Percentiles rank a stretch among this genome's conserved stretches.
Evolutionary conservation across 2,888 invertebrate genomes (phyloP).

Genomic region (Spodoptera exigua): DNA sequence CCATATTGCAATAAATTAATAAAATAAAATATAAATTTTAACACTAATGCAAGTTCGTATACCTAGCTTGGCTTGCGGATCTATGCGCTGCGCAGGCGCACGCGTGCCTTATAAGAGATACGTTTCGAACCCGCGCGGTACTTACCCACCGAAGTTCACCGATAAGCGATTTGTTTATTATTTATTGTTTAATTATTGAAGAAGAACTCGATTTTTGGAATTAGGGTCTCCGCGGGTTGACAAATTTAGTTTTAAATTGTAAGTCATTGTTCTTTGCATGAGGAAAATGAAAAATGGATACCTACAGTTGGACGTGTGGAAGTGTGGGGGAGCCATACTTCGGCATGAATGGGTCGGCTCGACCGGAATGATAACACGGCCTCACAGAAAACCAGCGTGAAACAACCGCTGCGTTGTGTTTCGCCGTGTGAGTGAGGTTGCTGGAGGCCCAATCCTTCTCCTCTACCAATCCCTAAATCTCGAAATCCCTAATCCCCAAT

Average conservation of each 20-base stretch:
- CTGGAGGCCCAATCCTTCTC: too few relatives aligned
- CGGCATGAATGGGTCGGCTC: too few relatives aligned
- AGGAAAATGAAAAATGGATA: conserved; percentile 27
- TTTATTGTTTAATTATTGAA: conserved; percentile 1
- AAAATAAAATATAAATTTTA: background rate
- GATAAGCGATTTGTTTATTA: conserved; percentile 33
- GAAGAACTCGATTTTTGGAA: conserved; percentile 24
- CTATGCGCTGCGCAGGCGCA: conserved; percentile 28
- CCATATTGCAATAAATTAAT: conserved; percentile 39
- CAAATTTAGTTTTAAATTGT: too few relatives aligned
- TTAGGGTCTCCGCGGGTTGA: conserved; percentile 26
- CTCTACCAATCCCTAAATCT: too few relatives aligned
- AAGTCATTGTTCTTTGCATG: background rate
- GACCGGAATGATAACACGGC: too few relatives aligned
- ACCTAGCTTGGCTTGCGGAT: conserved; percentile 15
- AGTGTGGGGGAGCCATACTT: too few relatives aligned
- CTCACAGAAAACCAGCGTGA: too few relatives aligned
- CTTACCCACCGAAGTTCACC: conserved; percentile 42
- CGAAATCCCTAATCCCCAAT: too few relatives aligned
- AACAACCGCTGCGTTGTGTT: too few relatives aligned
- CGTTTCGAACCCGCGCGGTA: conserved; percentile 35
- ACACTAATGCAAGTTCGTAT: conserved; percentile 16
- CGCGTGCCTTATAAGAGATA: conserved; percentile 39
- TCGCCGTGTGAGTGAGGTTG: too few relatives aligned
- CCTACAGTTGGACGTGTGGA: background rate